Percentiles rank a stretch among this genome's conserved stretches.
phyloP scores from a whole-genome alignment of 2,797 vertebrate genomes.

The Helarctos malayanus region DNA sequence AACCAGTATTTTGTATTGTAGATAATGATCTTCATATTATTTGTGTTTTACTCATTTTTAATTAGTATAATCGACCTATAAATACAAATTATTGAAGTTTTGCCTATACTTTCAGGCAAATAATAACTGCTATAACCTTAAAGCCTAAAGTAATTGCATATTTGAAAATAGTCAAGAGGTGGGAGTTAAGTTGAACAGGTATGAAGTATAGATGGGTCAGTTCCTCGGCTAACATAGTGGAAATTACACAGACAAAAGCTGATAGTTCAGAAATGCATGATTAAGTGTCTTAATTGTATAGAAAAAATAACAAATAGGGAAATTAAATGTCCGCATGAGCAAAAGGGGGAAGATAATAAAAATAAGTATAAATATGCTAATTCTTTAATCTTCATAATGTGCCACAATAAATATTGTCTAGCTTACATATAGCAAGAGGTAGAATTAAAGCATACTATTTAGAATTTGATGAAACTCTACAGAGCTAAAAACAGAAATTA shows the following conservation, averaged over 20 bases:
- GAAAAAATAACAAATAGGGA: not conserved
- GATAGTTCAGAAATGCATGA: not conserved
- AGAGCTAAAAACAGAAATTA: not conserved
- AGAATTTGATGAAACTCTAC: not conserved
- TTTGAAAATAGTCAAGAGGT: not conserved
- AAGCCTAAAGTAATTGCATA: not conserved
- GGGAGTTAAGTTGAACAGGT: not conserved
- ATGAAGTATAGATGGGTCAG: not conserved
- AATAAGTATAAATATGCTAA: not conserved
- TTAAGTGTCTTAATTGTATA: not conserved
- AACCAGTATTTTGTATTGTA: not conserved
- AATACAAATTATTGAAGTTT: not conserved
- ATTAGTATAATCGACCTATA: not conserved
- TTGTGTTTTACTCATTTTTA: not conserved
- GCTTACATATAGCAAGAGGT: not conserved
- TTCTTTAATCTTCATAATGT: not conserved
- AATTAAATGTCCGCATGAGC: not conserved
- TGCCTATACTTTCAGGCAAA: not conserved
- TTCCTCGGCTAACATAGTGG: not conserved
- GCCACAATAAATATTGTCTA: not conserved
- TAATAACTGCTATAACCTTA: not conserved
- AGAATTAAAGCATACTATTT: not conserved
- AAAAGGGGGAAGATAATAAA: not conserved
- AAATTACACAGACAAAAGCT: not conserved
- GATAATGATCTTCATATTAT: conserved; percentile 23